Conservation (phyloP, 1,140 invertebrate genomes). For the Muscidifurax raptorellus region DNA sequence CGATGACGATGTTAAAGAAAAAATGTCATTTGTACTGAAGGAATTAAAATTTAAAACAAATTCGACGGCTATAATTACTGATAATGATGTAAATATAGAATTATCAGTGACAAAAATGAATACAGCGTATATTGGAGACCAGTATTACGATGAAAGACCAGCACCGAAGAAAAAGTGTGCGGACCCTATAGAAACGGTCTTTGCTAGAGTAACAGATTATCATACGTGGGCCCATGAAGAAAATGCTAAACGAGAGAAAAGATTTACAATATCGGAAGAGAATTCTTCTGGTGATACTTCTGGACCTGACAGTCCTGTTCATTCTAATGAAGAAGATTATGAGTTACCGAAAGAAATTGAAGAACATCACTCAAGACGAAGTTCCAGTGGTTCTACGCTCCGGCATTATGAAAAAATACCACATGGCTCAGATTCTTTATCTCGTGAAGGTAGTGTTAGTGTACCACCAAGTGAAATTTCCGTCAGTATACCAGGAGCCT, state of each 20-base stretch:
- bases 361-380: slow-evolving; percentile 66
- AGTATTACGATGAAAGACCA: not conserved
- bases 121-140: not conserved
- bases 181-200: slow-evolving; percentile 68
- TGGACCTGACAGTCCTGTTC: slow-evolving; percentile 88
- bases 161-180: slow-evolving; percentile 58
- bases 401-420: slow-evolving; percentile 65
- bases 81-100: slow-evolving; percentile 54
- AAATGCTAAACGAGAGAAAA: slow-evolving; percentile 74
- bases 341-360: slow-evolving; percentile 65
- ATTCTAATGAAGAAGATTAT: slow-evolving; percentile 83
- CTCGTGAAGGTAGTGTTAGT: slow-evolving; percentile 72
- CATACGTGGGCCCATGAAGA: slow-evolving; percentile 73
- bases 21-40: slow-evolving; percentile 85
- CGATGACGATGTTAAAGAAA: slow-evolving; percentile 83
- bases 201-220: slow-evolving; percentile 75
- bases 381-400: slow-evolving; percentile 69
- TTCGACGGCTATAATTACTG: slow-evolving; percentile 40
- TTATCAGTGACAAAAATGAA: slow-evolving; percentile 56
- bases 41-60: slow-evolving; percentile 84
- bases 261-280: slow-evolving; percentile 70
- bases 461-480: slow-evolving; percentile 70
- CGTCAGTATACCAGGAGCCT: slow-evolving; percentile 68
- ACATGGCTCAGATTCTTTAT: slow-evolving; percentile 65
- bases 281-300: slow-evolving; percentile 89